Conservation (phyloP, 1,140 invertebrate genomes). For the Andricus grossulariae region DNA sequence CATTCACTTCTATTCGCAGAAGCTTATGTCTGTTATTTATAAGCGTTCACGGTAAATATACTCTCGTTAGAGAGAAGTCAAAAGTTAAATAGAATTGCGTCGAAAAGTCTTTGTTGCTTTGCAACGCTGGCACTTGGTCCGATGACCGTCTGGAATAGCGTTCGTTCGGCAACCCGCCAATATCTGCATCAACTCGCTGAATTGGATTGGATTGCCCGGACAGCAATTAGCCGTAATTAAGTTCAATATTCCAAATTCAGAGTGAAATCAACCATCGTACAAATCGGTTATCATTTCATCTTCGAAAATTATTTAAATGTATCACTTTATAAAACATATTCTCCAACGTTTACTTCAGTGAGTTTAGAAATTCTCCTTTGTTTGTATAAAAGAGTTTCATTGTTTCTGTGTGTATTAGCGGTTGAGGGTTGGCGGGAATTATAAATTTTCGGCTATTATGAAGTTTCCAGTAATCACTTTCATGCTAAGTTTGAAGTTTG, state of each 20-base stretch:
- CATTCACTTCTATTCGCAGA: too few species aligned
- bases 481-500: too few species aligned
- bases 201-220: constrained; percentile 23
- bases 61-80: not conserved
- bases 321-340: too few species aligned
- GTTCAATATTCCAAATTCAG: constrained; percentile 17
- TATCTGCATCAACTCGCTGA: constrained; percentile 22
- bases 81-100: constrained; percentile 2
- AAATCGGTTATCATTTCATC: constrained; percentile 17
- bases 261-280: constrained; percentile 3
- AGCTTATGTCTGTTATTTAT: not conserved
- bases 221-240: constrained; percentile 21
- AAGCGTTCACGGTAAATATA: not conserved
- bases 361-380: too few species aligned
- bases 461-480: too few species aligned
- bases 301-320: not conserved
- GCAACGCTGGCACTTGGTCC: not conserved
- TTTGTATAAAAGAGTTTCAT: too few species aligned
- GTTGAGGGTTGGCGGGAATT: too few species aligned
- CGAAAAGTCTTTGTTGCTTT: constrained; percentile 3
- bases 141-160: not conserved
- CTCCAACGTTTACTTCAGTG: too few species aligned
- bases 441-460: too few species aligned
- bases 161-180: constrained; percentile 14
- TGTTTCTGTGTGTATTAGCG: too few species aligned